Conservation (phyloP, 2,797 vertebrate genomes). For the Rhadinocentrus ornatus region DNA sequence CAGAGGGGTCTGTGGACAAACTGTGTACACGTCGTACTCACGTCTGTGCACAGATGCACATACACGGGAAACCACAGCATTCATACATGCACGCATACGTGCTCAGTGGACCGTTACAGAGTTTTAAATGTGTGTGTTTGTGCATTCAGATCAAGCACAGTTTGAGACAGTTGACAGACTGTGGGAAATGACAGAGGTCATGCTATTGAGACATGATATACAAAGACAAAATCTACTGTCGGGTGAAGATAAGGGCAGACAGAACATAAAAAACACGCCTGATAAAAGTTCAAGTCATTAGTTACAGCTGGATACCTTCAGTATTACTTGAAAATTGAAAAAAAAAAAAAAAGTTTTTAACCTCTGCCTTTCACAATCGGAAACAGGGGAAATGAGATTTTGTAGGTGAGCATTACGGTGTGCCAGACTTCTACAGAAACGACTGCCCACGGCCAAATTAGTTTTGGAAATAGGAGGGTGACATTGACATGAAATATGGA, state of each 20-base stretch:
- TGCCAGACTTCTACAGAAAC: conserved; percentile 42
- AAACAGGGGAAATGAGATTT: conserved; percentile 58
- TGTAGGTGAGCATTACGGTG: conserved; percentile 42
- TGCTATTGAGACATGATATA: conserved; percentile 26
- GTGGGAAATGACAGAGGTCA: conserved; percentile 60
- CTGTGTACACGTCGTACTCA: conserved; percentile 5
- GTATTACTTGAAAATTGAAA: conserved; percentile 39
- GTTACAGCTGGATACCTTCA: conserved; percentile 44
- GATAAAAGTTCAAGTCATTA: conserved; percentile 31
- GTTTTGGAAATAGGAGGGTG: conserved; percentile 55
- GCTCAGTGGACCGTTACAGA: background rate
- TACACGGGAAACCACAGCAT: conserved; percentile 24
- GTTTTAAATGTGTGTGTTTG: conserved; percentile 27
- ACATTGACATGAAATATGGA: conserved; percentile 56
- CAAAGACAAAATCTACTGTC: conserved; percentile 13
- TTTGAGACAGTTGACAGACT: conserved; percentile 59
- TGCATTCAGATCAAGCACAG: conserved; percentile 50
- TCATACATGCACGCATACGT: conserved; percentile 15
- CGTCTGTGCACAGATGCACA: conserved; percentile 35
- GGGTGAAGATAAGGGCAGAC: conserved; percentile 13
- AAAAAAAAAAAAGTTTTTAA: conserved; percentile 36
- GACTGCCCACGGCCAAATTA: conserved; percentile 43
- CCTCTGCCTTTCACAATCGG: conserved; percentile 48
- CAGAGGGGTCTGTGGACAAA: conserved; percentile 34
- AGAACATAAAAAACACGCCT: conserved; percentile 33